Base-by-base conservation (phyloP, 2,113 vertebrate species). In the Fulmarus glacialis region DNA sequence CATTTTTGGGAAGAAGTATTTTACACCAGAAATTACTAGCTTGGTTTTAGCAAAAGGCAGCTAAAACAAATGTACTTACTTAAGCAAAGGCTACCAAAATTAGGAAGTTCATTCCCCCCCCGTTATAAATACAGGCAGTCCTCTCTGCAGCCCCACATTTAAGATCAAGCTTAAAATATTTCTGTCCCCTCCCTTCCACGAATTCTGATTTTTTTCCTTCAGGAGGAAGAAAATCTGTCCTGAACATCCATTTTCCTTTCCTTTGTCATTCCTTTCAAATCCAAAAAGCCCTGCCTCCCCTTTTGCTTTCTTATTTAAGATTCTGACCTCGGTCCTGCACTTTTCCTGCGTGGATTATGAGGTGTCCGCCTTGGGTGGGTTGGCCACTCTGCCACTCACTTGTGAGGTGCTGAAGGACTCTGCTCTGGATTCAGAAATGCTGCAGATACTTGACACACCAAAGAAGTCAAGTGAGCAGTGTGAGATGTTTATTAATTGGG, bases 401-500 rank as follows among this genome's bases (percentile, higher is more conserved):
- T 34, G 53, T 74, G 48, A 93, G 74, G 27, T 32, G 43, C 70
- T 85, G 71, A 16, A 66, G 80, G 67, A 68, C 66, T 75, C 84
- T 71, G 36, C 32, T 50, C 27, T 60, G 34, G 15, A 34, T 82
- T 77, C 53, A 70, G 89, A 95, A 91, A 82, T 50, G 64, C 38
- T 80, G 68, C 59, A 92, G 89, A 34, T 40, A 79, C 67, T 47
- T 88, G 81, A 93, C 42, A 68, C 34, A 18, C 34, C 17, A 16
- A 86, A 82, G 70, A 71, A 84, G 47, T 74, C 75, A 90, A 62
- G 36, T 53, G 71, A 95, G 67, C 22, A 27, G 36, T 24, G 77
- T 18, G 68, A 94, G 89, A 82, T 84, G 53, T 67, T 95, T 87
- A 80, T 95, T 97, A 96, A 94, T 80, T 94, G 79, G 58, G 58